Evolutionary conservation across 2,113 vertebrate species (phyloP), one percentile per base, ranked within the genome.

Genomic region (Syrrhaptes paradoxus): DNA sequence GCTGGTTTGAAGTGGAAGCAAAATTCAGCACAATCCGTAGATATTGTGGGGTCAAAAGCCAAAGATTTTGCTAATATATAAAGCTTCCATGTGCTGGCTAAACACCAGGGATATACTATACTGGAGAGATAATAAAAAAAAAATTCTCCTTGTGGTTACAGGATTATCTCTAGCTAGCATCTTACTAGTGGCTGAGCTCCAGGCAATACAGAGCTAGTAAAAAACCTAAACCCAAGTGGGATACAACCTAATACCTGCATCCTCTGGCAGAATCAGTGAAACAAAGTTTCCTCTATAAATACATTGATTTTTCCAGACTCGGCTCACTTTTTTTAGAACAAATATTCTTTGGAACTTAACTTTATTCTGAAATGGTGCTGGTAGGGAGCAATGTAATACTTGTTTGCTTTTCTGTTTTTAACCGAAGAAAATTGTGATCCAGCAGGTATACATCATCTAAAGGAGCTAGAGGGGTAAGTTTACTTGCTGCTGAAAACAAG

Each of bases 281-380:
- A 78, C 38, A 55, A 91, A 84, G 77, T 96, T 87, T 82, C 82
- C 63, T 51, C 52, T 66, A 67, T 96, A 77, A 75, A 43, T 66
- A 59, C 66, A 97, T 93, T 94, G 95, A 97, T 86, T 97, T 97
- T 96, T 85, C 55, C 71, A 89, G 74, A 21, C 94, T 93, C 19
- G 13, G 24, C 54, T 82, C 13, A 5, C 71, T 81, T 83, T 71
- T 65, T 84, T 76, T 6, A 24, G 52, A 87, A 89, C 20, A 90
- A 61, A 82, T 89, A 85, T 76, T 85, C 59, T 76, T 80, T 86
- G 38, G 66, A 93, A 78, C 22, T 38, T 89, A 71, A 63, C 51
- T 87, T 82, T 46, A 91, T 80, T 71, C 82, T 79, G 57, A 78
- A 75, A 57, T 26, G 43, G 29, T 10, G 13, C 20, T 25, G 52